Evolutionary conservation across 2,797 vertebrate species (phyloP).

Genomic region (Luscinia luscinia): DNA sequence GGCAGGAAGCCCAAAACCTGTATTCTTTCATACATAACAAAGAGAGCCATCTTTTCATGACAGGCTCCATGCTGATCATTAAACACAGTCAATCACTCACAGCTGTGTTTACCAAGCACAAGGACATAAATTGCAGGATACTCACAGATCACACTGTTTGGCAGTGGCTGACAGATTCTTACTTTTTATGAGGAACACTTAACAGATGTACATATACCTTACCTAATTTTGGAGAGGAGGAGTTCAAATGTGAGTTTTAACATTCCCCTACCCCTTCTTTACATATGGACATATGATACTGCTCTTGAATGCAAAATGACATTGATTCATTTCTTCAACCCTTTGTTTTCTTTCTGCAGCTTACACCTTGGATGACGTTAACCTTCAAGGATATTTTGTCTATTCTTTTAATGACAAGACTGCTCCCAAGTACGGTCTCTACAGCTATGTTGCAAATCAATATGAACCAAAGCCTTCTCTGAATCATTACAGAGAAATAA

Average conservation of each 20-base stretch:
- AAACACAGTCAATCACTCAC: not conserved
- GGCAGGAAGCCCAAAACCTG: not conserved
- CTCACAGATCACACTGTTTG: not conserved
- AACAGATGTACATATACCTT: not conserved
- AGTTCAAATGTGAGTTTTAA: not conserved
- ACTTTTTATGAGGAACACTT: not conserved
- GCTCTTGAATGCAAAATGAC: not conserved
- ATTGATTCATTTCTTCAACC: not conserved
- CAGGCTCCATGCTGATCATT: not conserved
- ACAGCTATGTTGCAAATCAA: constrained; percentile 84
- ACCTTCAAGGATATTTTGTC: constrained; percentile 93
- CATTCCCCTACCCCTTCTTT: not conserved
- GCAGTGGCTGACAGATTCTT: not conserved
- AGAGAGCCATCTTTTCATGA: not conserved
- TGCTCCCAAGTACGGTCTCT: constrained; percentile 90
- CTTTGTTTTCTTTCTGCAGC: constrained; percentile 77
- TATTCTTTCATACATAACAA: not conserved
- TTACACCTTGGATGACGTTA: constrained; percentile 87
- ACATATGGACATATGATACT: not conserved
- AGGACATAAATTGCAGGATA: not conserved
- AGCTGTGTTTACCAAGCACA: constrained; percentile 30
- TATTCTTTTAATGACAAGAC: constrained; percentile 91
- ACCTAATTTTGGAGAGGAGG: not conserved
- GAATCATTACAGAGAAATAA: constrained; percentile 88
- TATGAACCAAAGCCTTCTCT: constrained; percentile 88